Conservation (phyloP, 1,140 invertebrate genomes). For the Leptopilina clavipes region DNA sequence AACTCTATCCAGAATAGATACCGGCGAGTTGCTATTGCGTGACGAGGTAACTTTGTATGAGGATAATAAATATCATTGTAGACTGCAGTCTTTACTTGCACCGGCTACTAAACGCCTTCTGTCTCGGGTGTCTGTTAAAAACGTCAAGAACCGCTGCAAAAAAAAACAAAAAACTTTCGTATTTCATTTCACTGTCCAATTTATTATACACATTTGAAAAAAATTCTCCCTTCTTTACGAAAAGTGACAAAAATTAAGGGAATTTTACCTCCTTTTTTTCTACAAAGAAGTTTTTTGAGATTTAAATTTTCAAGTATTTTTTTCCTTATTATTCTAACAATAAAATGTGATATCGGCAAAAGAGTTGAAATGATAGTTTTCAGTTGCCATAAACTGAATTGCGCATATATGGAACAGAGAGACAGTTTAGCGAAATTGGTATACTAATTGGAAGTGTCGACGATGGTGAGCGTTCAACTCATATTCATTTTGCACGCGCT, state of each 20-base stretch:
- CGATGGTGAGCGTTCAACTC: background rate
- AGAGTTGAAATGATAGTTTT: no score
- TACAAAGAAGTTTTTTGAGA: no score
- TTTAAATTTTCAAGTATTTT: no score
- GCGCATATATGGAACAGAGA: no score
- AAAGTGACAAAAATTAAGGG: no score
- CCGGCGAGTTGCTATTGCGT: slow-evolving; percentile 19
- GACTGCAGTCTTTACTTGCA: slow-evolving; percentile 23
- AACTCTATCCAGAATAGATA: slow-evolving; percentile 2
- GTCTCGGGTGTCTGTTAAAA: slow-evolving; percentile 22
- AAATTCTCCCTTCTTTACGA: no score
- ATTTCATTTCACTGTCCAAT: background rate
- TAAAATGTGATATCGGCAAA: no score
- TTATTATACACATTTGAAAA: background rate
- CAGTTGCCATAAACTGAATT: no score
- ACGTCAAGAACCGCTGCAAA: background rate
- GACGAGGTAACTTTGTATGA: slow-evolving; percentile 29
- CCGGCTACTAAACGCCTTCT: slow-evolving; percentile 24
- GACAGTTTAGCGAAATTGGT: slow-evolving; percentile 1
- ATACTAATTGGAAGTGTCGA: slow-evolving; percentile 17
- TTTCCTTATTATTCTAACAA: no score
- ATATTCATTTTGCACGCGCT: slow-evolving; percentile 2
- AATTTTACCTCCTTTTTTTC: no score
- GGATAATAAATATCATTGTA: slow-evolving; percentile 32
- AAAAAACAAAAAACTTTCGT: background rate